Percentiles rank a stretch among this genome's conserved stretches.
These are phyloP conservation scores for Hololepta plana DNA, from an alignment of 2,888 invertebrate species.

Conservation along the genomic window DNA sequence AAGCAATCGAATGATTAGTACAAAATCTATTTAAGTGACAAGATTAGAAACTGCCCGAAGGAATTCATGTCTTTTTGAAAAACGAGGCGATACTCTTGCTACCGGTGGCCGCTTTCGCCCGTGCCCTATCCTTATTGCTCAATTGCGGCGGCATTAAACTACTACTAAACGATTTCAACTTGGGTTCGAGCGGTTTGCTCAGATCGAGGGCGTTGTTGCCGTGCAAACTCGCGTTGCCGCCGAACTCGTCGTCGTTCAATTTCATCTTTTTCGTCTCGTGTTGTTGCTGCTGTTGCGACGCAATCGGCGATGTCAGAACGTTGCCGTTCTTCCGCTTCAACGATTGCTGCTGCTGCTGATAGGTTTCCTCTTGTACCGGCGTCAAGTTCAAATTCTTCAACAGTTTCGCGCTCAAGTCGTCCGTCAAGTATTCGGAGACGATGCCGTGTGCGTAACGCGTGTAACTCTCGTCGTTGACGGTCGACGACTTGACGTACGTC, in stretches of 20 bases:
- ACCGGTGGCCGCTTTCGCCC: conserved; percentile 60
- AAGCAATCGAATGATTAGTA: no score
- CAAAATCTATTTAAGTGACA: no score
- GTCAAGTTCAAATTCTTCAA: conserved; percentile 44
- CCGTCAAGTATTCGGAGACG: conserved; percentile 58
- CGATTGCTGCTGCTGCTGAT: no score
- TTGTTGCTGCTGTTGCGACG: no score
- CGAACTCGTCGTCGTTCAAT: conserved; percentile 9
- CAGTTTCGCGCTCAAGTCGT: conserved; percentile 45
- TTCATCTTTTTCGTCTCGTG: conserved; percentile 24
- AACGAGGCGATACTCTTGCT: conserved; percentile 66
- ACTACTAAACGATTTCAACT: conserved; percentile 25
- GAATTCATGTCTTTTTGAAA: conserved; percentile 41
- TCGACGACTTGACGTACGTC: conserved; percentile 47
- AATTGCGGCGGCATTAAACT: conserved; percentile 30
- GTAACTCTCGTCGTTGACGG: conserved; percentile 35
- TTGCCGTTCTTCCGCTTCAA: no score
- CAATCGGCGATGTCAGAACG: no score
- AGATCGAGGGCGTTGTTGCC: conserved; percentile 16
- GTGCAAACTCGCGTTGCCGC: conserved; percentile 2
- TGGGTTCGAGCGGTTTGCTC: conserved; percentile 26
- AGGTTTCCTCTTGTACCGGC: no score
- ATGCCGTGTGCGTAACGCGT: conserved; percentile 61
- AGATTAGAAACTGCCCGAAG: no score
- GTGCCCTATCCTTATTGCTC: conserved; percentile 54